A percentile compares a stretch with the other conserved stretches of the same genome.
These are phyloP conservation scores for Thymelicus lineola DNA, from an alignment of 2,888 invertebrate species.

Conservation along the genomic window DNA sequence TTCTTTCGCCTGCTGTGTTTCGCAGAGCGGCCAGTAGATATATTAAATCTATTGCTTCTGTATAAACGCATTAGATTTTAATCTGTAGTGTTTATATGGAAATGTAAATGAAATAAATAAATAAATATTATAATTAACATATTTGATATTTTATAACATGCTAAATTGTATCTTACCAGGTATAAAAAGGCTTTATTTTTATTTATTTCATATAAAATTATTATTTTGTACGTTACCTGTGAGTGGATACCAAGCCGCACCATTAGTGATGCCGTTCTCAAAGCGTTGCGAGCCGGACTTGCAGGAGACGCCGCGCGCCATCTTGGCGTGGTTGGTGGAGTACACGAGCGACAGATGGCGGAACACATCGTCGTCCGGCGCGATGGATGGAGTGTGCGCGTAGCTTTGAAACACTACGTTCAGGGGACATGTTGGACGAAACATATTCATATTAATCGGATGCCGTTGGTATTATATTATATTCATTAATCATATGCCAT, in stretches of 20 bases:
- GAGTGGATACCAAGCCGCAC: conserved; percentile 96
- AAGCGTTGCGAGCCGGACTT: conserved; percentile 90
- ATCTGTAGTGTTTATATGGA: too few species aligned
- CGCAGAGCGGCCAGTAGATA: too few species aligned
- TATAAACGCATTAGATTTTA: too few species aligned
- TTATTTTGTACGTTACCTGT: conserved; percentile 80
- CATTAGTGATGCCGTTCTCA: conserved; percentile 96
- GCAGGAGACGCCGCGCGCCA: conserved; percentile 94
- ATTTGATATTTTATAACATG: too few species aligned
- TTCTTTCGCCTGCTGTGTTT: too few species aligned
- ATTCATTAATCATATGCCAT: too few species aligned
- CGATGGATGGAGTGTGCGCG: conserved; percentile 91
- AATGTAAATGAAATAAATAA: too few species aligned
- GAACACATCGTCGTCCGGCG: conserved; percentile 97
- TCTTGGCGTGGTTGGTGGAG: conserved; percentile 94
- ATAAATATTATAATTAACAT: too few species aligned
- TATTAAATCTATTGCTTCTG: too few species aligned
- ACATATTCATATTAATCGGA: conserved; percentile 38
- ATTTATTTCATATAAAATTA: too few species aligned
- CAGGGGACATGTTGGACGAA: conserved; percentile 83
- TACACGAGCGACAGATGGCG: conserved; percentile 93
- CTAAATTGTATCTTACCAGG: too few species aligned
- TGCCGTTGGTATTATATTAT: neutral
- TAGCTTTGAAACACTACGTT: conserved; percentile 94
- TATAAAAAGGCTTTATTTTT: too few species aligned